Evolutionary conservation across 2,113 vertebrate species (phyloP).

Genomic region (Poecile atricapillus): DNA sequence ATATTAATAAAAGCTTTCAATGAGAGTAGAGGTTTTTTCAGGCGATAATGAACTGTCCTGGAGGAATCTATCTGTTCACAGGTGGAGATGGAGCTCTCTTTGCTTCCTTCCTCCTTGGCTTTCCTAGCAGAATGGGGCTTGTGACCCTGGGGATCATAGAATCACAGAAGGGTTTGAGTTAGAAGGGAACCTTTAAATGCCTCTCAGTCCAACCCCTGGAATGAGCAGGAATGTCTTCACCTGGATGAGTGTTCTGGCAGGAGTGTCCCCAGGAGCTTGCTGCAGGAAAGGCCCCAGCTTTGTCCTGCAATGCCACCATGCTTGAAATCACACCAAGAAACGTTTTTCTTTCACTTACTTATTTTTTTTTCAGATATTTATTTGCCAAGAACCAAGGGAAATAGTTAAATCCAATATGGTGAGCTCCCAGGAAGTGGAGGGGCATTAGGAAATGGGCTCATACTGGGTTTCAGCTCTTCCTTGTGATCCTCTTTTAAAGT

Average conservation of each 20-base stretch:
- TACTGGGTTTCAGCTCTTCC: background rate
- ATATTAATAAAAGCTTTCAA: background rate
- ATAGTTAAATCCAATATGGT: background rate
- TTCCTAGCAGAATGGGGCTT: background rate
- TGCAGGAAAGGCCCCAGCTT: background rate
- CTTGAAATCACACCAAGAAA: background rate
- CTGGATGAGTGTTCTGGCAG: background rate
- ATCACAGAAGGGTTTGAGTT: background rate
- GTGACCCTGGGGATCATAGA: background rate
- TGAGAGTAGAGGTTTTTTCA: background rate
- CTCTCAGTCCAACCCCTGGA: background rate
- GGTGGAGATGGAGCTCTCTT: background rate
- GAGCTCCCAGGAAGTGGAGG: background rate
- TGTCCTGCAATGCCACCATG: background rate
- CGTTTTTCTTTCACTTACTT: rapidly evolving
- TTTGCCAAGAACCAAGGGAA: background rate
- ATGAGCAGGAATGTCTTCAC: background rate
- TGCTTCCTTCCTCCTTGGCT: background rate
- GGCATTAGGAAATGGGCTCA: background rate
- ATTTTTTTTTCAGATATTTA: background rate
- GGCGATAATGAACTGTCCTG: background rate
- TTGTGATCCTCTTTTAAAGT: background rate
- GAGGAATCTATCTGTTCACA: background rate
- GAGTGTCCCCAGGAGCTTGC: background rate
- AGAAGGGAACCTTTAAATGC: background rate